Evolutionary conservation across 2,797 vertebrate species (phyloP).

Genomic region (Pangasius krempfi): DNA sequence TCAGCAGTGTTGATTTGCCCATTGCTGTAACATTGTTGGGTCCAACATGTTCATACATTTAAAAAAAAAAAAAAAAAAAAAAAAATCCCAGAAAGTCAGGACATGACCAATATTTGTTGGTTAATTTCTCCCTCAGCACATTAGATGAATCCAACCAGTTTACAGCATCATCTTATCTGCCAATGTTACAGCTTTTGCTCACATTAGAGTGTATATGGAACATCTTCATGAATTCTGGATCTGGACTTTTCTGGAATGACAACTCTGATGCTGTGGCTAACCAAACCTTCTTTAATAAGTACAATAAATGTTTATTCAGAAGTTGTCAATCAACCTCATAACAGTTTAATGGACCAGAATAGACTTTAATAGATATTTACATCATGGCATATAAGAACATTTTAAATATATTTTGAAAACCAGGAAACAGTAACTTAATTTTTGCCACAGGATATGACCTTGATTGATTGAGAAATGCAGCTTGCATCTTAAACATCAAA

Average conservation of each 20-base stretch:
- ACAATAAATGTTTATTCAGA: neutral
- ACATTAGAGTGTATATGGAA: neutral
- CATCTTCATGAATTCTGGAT: neutral
- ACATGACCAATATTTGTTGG: neutral
- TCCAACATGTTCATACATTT: neutral
- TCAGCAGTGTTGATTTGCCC: neutral
- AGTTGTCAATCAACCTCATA: neutral
- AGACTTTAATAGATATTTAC: neutral
- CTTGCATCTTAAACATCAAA: neutral
- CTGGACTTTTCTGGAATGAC: neutral
- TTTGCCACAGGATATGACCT: neutral
- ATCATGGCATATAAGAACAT: neutral
- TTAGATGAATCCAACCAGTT: neutral
- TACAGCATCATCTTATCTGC: neutral
- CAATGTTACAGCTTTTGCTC: neutral
- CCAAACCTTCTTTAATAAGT: neutral
- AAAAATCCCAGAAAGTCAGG: neutral
- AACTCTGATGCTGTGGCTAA: neutral
- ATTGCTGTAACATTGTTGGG: neutral
- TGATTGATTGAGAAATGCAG: slow-evolving; percentile 3
- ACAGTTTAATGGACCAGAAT: neutral
- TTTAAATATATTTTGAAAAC: neutral
- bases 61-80: neutral
- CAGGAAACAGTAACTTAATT: neutral
- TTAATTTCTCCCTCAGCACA: neutral